Percentiles rank a stretch among this genome's conserved stretches.
These are phyloP conservation scores for Coptotermes formosanus DNA, from an alignment of 1,140 invertebrate species.

Conservation along the genomic window DNA sequence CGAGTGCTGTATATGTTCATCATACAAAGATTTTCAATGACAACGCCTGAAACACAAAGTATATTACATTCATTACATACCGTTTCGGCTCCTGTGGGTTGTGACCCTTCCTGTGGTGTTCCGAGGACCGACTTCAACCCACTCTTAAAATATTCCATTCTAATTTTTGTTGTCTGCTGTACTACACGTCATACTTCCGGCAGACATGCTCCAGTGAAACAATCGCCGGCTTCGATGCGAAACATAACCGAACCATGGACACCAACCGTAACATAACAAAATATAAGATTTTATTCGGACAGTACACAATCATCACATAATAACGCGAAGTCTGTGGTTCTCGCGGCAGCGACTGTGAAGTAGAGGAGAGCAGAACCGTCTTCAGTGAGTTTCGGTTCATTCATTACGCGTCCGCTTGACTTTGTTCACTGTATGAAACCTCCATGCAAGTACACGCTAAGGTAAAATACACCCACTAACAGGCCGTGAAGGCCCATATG, in stretches of 20 bases:
- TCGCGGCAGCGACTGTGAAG: too few species aligned
- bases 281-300: too few species aligned
- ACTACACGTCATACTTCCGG: conserved; percentile 16
- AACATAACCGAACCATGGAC: background rate
- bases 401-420: too few species aligned
- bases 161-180: conserved; percentile 7
- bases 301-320: too few species aligned
- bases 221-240: background rate
- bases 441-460: too few species aligned
- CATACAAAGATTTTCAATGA: background rate
- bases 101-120: conserved; percentile 67
- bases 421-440: too few species aligned
- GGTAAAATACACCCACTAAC: too few species aligned
- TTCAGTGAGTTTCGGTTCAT: too few species aligned
- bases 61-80: conserved; percentile 52
- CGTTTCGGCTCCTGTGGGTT: conserved; percentile 79
- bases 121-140: conserved; percentile 86
- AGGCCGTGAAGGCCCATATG: too few species aligned
- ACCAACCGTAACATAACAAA: background rate
- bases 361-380: too few species aligned
- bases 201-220: background rate
- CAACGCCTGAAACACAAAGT: background rate
- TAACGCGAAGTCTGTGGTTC: too few species aligned
- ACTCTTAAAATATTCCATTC: conserved; percentile 85
- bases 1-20: background rate